These are phyloP conservation scores for Epizoanthus stellaris DNA, from an alignment of 92 coral and sea anemone genomes.

Conservation along the genomic window DNA sequence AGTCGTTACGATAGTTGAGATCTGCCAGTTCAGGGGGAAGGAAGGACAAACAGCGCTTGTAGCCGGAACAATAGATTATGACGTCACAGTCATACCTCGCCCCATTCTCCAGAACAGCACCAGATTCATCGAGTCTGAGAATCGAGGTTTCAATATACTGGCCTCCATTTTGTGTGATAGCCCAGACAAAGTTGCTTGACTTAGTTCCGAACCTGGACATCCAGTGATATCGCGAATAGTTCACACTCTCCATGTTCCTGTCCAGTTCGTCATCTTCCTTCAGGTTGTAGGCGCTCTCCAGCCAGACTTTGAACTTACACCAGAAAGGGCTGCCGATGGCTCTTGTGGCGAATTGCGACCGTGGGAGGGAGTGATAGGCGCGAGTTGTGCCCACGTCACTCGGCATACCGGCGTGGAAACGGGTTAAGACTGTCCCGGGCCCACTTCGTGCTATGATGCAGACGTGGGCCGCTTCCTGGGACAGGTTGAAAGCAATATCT, in stretches of 20 bases:
- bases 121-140: slow-evolving; percentile 4
- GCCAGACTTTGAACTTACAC: not conserved
- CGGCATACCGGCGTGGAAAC: slow-evolving; percentile 26
- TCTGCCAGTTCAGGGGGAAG: not conserved
- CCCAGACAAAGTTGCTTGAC: not conserved
- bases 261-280: slow-evolving; percentile 22
- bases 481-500: slow-evolving; percentile 7
- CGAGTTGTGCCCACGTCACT: slow-evolving; percentile 13
- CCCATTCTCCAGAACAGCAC: not conserved
- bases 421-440: slow-evolving; percentile 16
- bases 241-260: not conserved
- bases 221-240: not conserved
- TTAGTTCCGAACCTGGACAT: slow-evolving; percentile 31
- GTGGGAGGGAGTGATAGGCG: not conserved
- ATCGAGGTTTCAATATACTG: slow-evolving; percentile 12
- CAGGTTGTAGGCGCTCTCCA: not conserved
- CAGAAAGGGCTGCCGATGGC: not conserved
- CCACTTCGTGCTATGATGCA: too few relatives aligned
- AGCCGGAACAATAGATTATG: too few relatives aligned
- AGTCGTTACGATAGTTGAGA: slow-evolving; percentile 32
- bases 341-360: not conserved
- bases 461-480: too few relatives aligned
- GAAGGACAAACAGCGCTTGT: too few relatives aligned
- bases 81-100: too few relatives aligned
- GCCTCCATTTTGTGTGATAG: too few relatives aligned